Evolutionary conservation across 2,797 vertebrate species (phyloP).

Genomic region (Sebastes vulpes): DNA sequence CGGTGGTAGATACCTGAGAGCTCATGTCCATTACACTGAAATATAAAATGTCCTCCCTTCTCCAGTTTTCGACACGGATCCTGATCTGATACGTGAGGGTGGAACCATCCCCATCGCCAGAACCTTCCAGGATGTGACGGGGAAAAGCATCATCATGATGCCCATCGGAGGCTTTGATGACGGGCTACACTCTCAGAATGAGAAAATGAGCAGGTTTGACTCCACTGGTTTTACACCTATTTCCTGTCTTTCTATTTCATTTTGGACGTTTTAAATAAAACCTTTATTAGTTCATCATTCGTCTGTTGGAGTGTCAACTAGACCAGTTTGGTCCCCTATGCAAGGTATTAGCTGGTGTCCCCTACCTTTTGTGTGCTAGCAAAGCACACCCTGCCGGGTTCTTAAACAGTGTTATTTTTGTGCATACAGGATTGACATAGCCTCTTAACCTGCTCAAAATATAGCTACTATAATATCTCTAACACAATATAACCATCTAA

Average conservation of each 20-base stretch:
- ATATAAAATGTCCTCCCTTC: background rate
- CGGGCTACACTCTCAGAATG: constrained; percentile 93
- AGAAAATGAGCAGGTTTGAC: constrained; percentile 94
- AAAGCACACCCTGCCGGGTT: too few species aligned
- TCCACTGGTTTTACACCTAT: background rate
- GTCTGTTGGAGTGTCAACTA: background rate
- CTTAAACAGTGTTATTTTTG: too few species aligned
- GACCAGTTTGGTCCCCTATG: too few species aligned
- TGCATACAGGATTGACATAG: too few species aligned
- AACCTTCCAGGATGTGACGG: constrained; percentile 87
- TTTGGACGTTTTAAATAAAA: background rate
- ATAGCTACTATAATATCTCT: too few species aligned
- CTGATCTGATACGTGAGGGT: constrained; percentile 93
- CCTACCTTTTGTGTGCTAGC: too few species aligned
- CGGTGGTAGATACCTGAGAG: background rate
- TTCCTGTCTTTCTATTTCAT: background rate
- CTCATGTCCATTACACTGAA: background rate
- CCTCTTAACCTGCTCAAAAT: too few species aligned
- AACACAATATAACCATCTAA: too few species aligned
- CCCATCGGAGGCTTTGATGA: constrained; percentile 93
- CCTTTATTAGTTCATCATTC: background rate
- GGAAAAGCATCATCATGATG: constrained; percentile 92
- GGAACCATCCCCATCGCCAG: constrained; percentile 92
- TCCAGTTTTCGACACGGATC: constrained; percentile 89
- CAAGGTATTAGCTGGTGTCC: too few species aligned